Conservation (phyloP, 2,113 vertebrate genomes). For the Cervus canadensis region DNA sequence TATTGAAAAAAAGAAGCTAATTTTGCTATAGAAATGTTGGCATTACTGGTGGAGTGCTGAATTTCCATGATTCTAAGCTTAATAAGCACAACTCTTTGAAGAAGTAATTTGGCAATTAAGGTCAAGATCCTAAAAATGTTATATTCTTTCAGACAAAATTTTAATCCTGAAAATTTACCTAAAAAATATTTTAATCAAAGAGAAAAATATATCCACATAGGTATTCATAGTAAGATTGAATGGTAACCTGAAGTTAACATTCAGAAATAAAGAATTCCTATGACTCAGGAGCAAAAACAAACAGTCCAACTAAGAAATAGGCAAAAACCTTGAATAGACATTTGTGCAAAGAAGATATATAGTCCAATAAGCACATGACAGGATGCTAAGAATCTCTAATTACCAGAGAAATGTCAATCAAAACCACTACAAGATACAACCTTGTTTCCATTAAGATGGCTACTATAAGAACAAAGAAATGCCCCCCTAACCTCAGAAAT, state of each 20-base stretch:
- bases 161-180: not conserved
- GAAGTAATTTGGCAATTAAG: not conserved
- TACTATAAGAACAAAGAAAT: not conserved
- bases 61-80: not conserved
- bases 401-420: not conserved
- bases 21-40: conserved; percentile 18
- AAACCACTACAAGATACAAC: not conserved
- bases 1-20: not conserved
- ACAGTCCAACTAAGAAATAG: not conserved
- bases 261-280: not conserved
- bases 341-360: not conserved
- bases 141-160: not conserved
- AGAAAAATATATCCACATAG: not conserved
- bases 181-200: not conserved
- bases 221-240: not conserved
- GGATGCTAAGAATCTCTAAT: not conserved
- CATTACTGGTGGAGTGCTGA: not conserved
- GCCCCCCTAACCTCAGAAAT: not conserved
- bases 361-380: not conserved
- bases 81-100: not conserved
- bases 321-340: not conserved
- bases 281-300: not conserved
- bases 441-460: not conserved
- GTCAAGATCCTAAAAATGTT: conserved; percentile 21
- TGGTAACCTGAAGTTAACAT: not conserved